Evolutionary conservation across 2,797 vertebrate species (phyloP), one percentile per base, ranked within the genome.

Genomic region (Gephyroberyx darwinii): DNA sequence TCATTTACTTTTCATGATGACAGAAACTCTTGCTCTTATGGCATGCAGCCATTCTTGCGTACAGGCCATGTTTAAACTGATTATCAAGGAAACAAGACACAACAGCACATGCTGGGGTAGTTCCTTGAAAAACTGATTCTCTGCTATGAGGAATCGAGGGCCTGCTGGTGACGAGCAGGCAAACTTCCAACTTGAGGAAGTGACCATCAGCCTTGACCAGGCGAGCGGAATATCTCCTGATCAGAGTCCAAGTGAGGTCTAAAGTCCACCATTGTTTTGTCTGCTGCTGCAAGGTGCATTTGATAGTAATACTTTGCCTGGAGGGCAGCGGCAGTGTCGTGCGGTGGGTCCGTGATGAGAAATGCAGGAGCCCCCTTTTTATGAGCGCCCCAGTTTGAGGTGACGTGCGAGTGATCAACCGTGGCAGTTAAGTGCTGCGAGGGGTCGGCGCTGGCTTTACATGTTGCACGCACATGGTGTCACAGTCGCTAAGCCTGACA

Each of bases 241-340:
- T 65, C 65, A 43, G 47, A 4, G 3, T 53, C 12, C 4, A 43
- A 60, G 22, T 53, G 47, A 1, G 22, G 65, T 78, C 69, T 73
- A 70, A 73, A 88, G 83, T 71, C 65, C 57, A 12, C 50, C 3
- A 17, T 69, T 83, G 70, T 65, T 76, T 69, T 80, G 45, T 77
- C 47, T 56, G 74, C 39, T 58, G 47, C 9, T 6, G 2, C 31
- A 45, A 54, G 31, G 39, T 59, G 19, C 20, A 69, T 64, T 58
- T 59, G 12, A 52, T 66, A 35, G 70, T 47, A 35, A 48, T 50
- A 30, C 39, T 58, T 50, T 37, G 30, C 58, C 63, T 35, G 39
- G 31, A 52, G 60, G 13, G 26, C 53, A 62, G 53, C 9, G 8
- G 3, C 10, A 7, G 54, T 52, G 48, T 54, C 55, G 39, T 5